These are phyloP conservation scores for Bombus fervidus DNA, from an alignment of 1,140 invertebrate genomes.

Conservation along the genomic window DNA sequence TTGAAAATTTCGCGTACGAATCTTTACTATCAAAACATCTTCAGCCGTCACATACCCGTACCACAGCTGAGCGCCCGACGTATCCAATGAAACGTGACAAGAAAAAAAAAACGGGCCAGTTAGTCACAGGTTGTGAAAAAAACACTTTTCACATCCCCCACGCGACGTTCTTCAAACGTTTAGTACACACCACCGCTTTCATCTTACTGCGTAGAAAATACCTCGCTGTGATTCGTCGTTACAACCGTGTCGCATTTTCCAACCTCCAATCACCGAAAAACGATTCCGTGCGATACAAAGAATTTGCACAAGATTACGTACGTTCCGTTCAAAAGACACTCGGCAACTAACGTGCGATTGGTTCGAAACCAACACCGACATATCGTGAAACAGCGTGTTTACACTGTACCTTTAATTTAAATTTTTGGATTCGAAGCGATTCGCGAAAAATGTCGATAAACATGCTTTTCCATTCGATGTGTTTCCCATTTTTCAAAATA, in stretches of 20 bases:
- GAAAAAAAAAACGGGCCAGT: slow-evolving; percentile 24
- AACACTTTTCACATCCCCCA: slow-evolving; percentile 38
- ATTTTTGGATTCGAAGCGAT: not conserved
- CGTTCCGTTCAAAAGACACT: slow-evolving; percentile 11
- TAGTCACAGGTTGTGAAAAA: slow-evolving; percentile 47
- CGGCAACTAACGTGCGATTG: slow-evolving; percentile 17
- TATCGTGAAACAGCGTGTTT: not conserved
- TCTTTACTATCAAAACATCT: slow-evolving; percentile 41
- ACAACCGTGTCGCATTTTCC: slow-evolving; percentile 8
- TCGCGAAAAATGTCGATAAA: not conserved
- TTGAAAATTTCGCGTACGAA: slow-evolving; percentile 5
- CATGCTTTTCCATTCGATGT: not conserved
- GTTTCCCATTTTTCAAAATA: not conserved
- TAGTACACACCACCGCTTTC: slow-evolving; percentile 28
- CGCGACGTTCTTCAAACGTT: slow-evolving; percentile 37
- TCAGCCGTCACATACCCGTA: slow-evolving; percentile 41
- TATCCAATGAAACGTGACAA: slow-evolving; percentile 15
- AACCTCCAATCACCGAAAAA: slow-evolving; percentile 24
- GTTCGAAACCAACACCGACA: not conserved
- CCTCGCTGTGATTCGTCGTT: slow-evolving; percentile 24
- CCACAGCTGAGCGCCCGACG: slow-evolving; percentile 48
- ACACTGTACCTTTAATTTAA: not conserved
- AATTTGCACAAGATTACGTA: slow-evolving; percentile 5
- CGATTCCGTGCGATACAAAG: not conserved
- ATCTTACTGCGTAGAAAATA: slow-evolving; percentile 25